These are phyloP conservation scores for Pollachius pollachius DNA, from an alignment of 2,113 vertebrate genomes.

Conservation along the genomic window DNA sequence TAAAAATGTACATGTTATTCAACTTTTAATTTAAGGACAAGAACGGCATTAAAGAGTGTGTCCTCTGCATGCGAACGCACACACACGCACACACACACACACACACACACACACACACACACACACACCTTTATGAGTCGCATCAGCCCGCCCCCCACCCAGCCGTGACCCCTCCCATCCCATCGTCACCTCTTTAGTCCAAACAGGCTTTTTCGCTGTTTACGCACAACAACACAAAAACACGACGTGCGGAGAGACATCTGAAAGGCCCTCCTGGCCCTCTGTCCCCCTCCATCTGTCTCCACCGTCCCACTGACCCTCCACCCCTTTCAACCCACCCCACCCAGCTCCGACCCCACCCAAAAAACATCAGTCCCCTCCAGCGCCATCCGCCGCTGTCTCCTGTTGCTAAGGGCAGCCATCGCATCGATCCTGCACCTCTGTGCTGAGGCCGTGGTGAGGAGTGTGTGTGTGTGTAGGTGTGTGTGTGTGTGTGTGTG, in stretches of 20 bases:
- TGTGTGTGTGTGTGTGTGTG: too few relatives aligned
- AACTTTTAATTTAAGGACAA: too few relatives aligned
- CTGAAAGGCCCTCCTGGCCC: conserved; percentile 22
- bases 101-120: background rate
- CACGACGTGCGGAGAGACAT: conserved; percentile 57
- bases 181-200: conserved; percentile 50
- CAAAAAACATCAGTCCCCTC: background rate
- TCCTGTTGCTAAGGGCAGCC: conserved; percentile 15
- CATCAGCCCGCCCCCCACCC: background rate
- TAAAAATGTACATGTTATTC: too few relatives aligned
- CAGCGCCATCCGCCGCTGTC: background rate
- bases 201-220: conserved; percentile 71
- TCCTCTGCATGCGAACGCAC: too few relatives aligned
- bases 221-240: conserved; percentile 58
- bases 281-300: conserved; percentile 22
- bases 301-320: conserved; percentile 41
- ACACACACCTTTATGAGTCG: background rate
- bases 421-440: conserved; percentile 49
- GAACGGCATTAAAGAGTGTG: too few relatives aligned
- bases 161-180: conserved; percentile 20
- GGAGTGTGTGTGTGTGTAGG: conserved; percentile 19
- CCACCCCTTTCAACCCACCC: conserved; percentile 9
- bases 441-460: background rate
- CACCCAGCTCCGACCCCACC: background rate
- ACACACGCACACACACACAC: background rate